Evolutionary conservation across 2,888 invertebrate genomes (phyloP).

Genomic region (Caradrina clavipalpis): DNA sequence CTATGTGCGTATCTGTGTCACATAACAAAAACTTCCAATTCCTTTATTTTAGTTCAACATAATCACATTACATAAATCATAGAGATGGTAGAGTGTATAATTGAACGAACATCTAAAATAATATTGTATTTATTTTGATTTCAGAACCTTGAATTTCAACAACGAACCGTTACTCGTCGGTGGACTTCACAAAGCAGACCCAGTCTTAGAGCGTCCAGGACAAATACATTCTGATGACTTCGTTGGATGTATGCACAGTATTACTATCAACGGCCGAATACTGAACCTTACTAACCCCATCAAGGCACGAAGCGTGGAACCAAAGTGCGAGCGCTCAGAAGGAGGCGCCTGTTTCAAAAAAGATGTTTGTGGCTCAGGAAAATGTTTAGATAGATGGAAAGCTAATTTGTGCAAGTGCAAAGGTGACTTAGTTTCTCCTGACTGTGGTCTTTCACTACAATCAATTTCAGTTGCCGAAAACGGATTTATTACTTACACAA

Average conservation of each 20-base stretch:
- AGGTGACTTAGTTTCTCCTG: conserved; percentile 93
- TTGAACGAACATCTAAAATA: neutral
- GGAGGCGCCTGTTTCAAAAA: conserved; percentile 92
- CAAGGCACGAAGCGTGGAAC: conserved; percentile 93
- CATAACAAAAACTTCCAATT: too few relatives aligned
- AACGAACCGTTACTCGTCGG: conserved; percentile 96
- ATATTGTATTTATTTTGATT: conserved; percentile 73
- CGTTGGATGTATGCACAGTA: conserved; percentile 98
- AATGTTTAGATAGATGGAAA: conserved; percentile 97
- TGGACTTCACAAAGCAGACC: conserved; percentile 96
- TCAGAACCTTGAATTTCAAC: conserved; percentile 97
- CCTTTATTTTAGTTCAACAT: too few relatives aligned
- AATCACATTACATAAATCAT: too few relatives aligned
- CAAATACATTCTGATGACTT: conserved; percentile 98
- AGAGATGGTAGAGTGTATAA: too few relatives aligned
- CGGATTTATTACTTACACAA: conserved; percentile 94
- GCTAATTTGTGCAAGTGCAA: conserved; percentile 93
- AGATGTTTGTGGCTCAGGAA: conserved; percentile 90
- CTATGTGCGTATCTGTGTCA: too few relatives aligned
- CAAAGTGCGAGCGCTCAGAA: conserved; percentile 94
- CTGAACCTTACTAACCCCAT: conserved; percentile 95
- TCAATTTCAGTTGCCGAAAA: conserved; percentile 95
- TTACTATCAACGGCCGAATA: conserved; percentile 96
- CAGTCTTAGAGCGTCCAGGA: conserved; percentile 96
- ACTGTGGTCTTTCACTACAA: conserved; percentile 95